phyloP scores from a whole-genome alignment of 2,113 vertebrate genomes.

The Numenius arquata region DNA sequence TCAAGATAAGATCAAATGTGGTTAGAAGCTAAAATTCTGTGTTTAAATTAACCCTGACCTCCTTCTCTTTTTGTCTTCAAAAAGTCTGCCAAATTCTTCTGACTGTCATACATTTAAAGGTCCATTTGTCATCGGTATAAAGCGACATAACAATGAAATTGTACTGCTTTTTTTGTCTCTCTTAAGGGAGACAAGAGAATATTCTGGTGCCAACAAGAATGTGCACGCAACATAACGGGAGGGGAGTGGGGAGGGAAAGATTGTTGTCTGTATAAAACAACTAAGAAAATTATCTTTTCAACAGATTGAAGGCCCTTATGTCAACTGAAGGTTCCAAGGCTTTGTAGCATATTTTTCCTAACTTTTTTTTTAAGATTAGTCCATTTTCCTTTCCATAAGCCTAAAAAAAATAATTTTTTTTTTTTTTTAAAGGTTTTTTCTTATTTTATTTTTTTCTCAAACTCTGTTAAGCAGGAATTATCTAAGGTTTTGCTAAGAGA shows the following conservation, averaged over 20 bases:
- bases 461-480: neutral
- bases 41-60: constrained; percentile 27
- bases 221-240: neutral
- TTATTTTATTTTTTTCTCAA: neutral
- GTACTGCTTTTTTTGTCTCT: neutral
- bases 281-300: neutral
- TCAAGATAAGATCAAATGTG: constrained; percentile 8
- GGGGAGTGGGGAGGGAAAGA: neutral
- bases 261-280: neutral
- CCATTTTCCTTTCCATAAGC: neutral
- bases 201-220: neutral
- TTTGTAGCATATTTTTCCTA: neutral
- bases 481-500: neutral
- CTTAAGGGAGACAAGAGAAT: neutral
- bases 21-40: constrained; percentile 5
- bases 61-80: constrained; percentile 15
- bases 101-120: neutral
- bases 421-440: neutral
- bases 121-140: neutral
- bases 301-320: constrained; percentile 4
- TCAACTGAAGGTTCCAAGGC: neutral
- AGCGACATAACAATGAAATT: neutral
- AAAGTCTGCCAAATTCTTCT: neutral
- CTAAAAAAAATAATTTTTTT: neutral
- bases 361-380: neutral